phyloP scores from a whole-genome alignment of 2,113 vertebrate species.

The Progne subis region DNA sequence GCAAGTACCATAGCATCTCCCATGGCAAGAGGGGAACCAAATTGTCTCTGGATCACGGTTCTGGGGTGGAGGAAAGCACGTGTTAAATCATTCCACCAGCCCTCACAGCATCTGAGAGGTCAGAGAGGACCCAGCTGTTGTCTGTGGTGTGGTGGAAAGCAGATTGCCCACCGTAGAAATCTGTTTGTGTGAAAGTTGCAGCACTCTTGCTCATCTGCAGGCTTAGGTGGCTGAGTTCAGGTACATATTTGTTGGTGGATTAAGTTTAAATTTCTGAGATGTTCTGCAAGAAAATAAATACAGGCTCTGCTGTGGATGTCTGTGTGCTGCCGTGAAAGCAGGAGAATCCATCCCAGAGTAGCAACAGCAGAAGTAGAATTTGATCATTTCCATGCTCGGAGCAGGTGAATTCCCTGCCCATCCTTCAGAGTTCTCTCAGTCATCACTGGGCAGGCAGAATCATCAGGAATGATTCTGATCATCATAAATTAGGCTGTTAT shows the following conservation, averaged over 20 bases:
- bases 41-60: neutral
- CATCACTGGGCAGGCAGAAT: fast-evolving
- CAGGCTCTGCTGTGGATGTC: neutral
- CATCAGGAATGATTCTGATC: neutral
- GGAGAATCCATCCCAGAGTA: neutral
- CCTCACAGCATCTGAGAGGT: neutral
- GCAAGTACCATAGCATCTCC: neutral
- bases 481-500: neutral
- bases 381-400: fast-evolving
- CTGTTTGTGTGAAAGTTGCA: fast-evolving
- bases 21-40: neutral
- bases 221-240: neutral
- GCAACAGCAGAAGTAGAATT: neutral
- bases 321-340: neutral
- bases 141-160: neutral
- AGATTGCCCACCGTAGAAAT: neutral
- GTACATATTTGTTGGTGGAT: neutral
- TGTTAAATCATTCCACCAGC: neutral
- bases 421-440: neutral
- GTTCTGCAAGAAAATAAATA: neutral
- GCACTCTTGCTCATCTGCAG: neutral
- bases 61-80: fast-evolving
- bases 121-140: neutral
- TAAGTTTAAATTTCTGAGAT: neutral
- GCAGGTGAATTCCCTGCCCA: neutral